Percentiles rank a stretch among this genome's conserved stretches.
phyloP scores from a whole-genome alignment of 2,113 vertebrate genomes.

The Rhabdornis inornatus region DNA sequence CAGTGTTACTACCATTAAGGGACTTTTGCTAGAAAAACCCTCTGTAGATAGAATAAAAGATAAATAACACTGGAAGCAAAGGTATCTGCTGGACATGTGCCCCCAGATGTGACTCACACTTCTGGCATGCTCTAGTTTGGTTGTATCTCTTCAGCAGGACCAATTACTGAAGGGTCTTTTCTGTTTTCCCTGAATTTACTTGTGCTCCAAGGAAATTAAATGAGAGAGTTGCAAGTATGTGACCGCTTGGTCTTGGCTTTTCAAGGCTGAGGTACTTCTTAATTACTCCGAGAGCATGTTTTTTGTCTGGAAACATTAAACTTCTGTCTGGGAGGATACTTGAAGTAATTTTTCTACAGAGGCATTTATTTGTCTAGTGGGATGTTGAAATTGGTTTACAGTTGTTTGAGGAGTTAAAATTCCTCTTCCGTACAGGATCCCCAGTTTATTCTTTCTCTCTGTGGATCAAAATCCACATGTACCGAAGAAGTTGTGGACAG shows the following conservation, averaged over 20 bases:
- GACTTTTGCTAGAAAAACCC: accelerated
- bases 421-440: neutral
- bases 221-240: neutral
- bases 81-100: accelerated
- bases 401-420: neutral
- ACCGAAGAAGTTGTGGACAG: neutral
- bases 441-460: neutral
- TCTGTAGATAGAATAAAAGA: neutral
- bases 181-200: neutral
- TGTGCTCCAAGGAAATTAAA: neutral
- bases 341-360: neutral
- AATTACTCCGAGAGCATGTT: neutral
- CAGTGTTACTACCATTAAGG: neutral
- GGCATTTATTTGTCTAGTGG: neutral
- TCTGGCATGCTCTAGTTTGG: neutral
- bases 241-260: neutral
- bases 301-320: neutral
- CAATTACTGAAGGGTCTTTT: neutral
- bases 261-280: neutral
- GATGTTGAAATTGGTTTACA: neutral
- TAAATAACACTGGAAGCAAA: neutral
- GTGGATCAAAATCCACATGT: neutral
- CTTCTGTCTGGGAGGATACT: neutral
- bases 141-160: neutral
- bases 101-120: neutral